phyloP scores from a whole-genome alignment of 2,888 invertebrate species.

The Cenopis cana region DNA sequence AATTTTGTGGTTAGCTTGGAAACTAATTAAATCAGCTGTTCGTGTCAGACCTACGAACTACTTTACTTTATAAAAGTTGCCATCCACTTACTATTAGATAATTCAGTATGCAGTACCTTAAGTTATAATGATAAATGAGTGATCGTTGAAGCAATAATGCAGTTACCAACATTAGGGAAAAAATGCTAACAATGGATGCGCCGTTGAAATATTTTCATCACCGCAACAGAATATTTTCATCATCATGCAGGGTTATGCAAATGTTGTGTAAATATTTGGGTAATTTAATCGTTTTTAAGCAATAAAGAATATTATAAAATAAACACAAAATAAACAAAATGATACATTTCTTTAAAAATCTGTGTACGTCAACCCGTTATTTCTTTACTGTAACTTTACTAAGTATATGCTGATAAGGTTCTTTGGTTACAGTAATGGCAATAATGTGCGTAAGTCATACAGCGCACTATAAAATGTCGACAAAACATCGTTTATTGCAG shows the following conservation, averaged over 20 bases:
- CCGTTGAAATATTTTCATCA: constrained; percentile 33
- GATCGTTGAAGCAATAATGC: constrained; percentile 30
- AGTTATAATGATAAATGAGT: constrained; percentile 33
- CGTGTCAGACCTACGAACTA: constrained; percentile 29
- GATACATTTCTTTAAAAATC: background rate
- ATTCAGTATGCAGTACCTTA: constrained; percentile 24
- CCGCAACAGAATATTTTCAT: background rate
- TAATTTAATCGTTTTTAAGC: background rate
- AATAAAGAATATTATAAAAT: background rate
- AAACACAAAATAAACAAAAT: too few relatives aligned
- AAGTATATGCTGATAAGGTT: too few relatives aligned
- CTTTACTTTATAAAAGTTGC: constrained; percentile 12
- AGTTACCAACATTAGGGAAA: constrained; percentile 29
- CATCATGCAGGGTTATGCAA: constrained; percentile 6
- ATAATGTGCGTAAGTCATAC: too few relatives aligned
- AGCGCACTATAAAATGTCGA: too few relatives aligned
- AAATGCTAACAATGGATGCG: constrained; percentile 31
- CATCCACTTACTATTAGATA: constrained; percentile 10
- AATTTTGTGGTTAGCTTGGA: background rate
- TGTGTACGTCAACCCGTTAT: background rate
- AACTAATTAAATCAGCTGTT: constrained; percentile 17
- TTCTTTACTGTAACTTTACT: too few relatives aligned
- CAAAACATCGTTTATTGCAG: too few relatives aligned
- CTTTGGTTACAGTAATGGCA: too few relatives aligned
- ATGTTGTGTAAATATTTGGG: background rate